phyloP scores from a whole-genome alignment of 2,797 vertebrate genomes.

The Neostethus bicornis region DNA sequence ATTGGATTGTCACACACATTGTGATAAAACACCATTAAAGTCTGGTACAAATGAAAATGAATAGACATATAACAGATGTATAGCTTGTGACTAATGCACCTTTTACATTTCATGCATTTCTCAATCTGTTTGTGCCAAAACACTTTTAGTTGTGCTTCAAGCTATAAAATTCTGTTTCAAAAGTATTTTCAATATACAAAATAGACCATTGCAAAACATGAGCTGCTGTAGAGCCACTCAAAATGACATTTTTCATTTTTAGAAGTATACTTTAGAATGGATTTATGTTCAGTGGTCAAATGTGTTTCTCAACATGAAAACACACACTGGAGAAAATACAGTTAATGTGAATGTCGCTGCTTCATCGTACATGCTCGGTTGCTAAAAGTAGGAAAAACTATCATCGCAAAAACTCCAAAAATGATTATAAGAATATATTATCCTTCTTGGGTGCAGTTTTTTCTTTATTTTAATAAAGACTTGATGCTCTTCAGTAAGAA shows the following conservation, averaged over 20 bases:
- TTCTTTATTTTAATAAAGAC: too few species aligned
- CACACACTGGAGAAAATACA: too few species aligned
- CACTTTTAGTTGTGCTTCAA: neutral
- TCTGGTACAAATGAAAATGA: slow-evolving; percentile 50
- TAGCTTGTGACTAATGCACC: slow-evolving; percentile 5
- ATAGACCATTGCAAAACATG: neutral
- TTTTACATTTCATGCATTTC: slow-evolving; percentile 3
- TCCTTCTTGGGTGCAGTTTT: neutral
- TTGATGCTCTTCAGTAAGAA: too few species aligned
- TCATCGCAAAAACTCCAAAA: too few species aligned
- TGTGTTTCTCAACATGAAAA: too few species aligned
- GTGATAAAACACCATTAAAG: slow-evolving; percentile 59
- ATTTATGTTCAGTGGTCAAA: too few species aligned
- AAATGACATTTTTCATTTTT: neutral
- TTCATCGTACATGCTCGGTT: too few species aligned
- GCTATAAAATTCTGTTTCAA: neutral
- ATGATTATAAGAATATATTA: neutral
- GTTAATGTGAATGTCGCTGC: too few species aligned
- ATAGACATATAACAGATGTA: slow-evolving; percentile 40
- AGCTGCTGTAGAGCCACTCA: neutral
- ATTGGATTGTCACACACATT: slow-evolving; percentile 65
- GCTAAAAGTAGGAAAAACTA: too few species aligned
- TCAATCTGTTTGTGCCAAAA: neutral
- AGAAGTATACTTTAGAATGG: neutral
- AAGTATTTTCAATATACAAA: neutral